phyloP scores from a whole-genome alignment of 53 echinoderm and acorn worm species.

The Paracentrotus lividus region DNA sequence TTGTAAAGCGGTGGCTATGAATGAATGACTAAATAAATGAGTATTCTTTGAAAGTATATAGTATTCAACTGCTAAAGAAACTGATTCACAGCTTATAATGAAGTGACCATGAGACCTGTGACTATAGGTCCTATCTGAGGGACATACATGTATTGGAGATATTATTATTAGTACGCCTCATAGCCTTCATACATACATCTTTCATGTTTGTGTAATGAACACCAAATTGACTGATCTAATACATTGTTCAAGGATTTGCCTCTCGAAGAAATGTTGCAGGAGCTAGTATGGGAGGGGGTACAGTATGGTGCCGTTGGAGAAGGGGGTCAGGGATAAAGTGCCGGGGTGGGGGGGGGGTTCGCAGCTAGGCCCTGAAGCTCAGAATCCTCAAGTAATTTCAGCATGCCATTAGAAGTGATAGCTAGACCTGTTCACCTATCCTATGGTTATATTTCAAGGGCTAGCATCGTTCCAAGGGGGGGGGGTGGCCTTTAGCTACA shows the following conservation, averaged over 20 bases:
- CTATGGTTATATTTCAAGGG: no score
- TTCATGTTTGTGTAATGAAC: background rate
- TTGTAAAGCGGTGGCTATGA: no score
- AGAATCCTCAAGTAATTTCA: background rate
- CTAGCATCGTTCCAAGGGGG: no score
- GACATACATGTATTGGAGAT: no score
- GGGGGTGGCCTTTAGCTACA: background rate
- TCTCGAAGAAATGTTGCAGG: background rate
- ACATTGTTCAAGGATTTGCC: background rate
- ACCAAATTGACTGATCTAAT: background rate
- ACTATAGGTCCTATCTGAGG: no score
- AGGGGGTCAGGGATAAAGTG: background rate
- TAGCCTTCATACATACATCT: no score
- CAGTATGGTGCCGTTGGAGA: background rate
- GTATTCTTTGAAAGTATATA: no score
- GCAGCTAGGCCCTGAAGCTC: background rate
- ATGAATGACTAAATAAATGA: no score
- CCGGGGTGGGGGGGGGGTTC: background rate
- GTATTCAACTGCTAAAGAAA: no score
- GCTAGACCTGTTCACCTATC: constrained; percentile 53
- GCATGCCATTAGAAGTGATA: constrained; percentile 33
- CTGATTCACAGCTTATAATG: no score
- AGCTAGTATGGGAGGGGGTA: background rate
- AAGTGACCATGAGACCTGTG: no score
- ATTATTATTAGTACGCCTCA: no score